These are phyloP conservation scores for Chrysomela aeneicollis DNA, from an alignment of 2,888 invertebrate genomes.

Conservation along the genomic window DNA sequence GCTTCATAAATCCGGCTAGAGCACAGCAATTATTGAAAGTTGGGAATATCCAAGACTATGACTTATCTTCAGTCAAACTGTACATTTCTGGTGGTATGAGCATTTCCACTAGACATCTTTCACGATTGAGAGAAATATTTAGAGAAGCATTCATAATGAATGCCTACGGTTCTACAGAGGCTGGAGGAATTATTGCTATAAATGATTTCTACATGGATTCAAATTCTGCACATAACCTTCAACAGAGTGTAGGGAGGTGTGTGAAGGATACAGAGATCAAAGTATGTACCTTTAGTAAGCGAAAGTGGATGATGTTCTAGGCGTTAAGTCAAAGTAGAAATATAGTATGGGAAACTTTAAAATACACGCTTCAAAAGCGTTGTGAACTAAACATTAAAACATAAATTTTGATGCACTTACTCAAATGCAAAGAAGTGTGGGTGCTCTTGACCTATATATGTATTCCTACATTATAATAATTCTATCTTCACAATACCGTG, in stretches of 20 bases:
- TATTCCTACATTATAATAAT: no score
- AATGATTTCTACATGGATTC: slow-evolving; percentile 25
- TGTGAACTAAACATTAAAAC: no score
- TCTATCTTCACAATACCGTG: no score
- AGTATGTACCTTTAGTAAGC: slow-evolving; percentile 19
- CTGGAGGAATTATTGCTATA: slow-evolving; percentile 45
- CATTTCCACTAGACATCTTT: slow-evolving; percentile 36
- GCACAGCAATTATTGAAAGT: not conserved
- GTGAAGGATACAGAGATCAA: slow-evolving; percentile 23
- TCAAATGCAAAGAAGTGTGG: no score
- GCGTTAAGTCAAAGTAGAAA: no score
- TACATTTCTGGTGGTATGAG: slow-evolving; percentile 43
- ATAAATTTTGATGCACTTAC: no score
- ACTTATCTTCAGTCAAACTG: not conserved
- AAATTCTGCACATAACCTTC: slow-evolving; percentile 7
- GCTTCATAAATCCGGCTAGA: slow-evolving; percentile 6
- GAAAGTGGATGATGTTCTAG: not conserved
- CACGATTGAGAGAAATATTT: slow-evolving; percentile 42
- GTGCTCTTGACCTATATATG: no score
- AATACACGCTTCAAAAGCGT: no score
- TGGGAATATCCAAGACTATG: not conserved
- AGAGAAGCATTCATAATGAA: slow-evolving; percentile 55
- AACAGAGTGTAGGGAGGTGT: slow-evolving; percentile 30
- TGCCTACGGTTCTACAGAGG: slow-evolving; percentile 60
- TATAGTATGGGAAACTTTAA: no score